These are phyloP conservation scores for Apogon hyalosoma DNA, from an alignment of 2,797 vertebrate species.

Conservation along the genomic window DNA sequence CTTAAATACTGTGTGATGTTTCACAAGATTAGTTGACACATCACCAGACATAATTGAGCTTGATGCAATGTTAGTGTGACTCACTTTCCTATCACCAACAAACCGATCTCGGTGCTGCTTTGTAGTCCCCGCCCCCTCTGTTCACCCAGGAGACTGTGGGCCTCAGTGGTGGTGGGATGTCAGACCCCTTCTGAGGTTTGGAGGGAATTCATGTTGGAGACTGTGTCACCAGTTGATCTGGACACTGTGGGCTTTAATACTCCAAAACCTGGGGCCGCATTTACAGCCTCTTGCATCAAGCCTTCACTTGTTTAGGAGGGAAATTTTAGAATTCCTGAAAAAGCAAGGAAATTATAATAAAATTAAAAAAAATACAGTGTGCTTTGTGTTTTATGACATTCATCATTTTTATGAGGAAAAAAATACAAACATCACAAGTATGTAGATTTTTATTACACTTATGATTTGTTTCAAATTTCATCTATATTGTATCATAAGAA, in stretches of 20 bases:
- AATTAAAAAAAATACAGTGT: constrained; percentile 30
- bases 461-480: constrained; percentile 55
- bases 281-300: constrained; percentile 53
- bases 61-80: constrained; percentile 14
- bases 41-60: constrained; percentile 32
- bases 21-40: constrained; percentile 31
- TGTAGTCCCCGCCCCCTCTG: background rate
- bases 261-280: constrained; percentile 38
- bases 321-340: constrained; percentile 55
- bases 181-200: constrained; percentile 9
- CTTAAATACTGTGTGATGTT: constrained; percentile 5
- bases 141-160: constrained; percentile 8
- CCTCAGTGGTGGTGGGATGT: constrained; percentile 6
- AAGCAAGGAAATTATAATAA: constrained; percentile 73
- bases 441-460: constrained; percentile 50
- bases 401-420: constrained; percentile 7
- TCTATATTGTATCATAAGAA: constrained; percentile 45
- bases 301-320: constrained; percentile 58
- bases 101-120: constrained; percentile 49
- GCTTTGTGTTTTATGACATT: background rate
- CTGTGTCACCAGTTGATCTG: constrained; percentile 62
- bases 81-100: constrained; percentile 10
- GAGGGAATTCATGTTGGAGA: constrained; percentile 29
- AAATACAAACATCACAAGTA: background rate
- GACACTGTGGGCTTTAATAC: constrained; percentile 29